Evolutionary conservation across 1,140 invertebrate genomes (phyloP).

Genomic region (Camponotus vicinus): DNA sequence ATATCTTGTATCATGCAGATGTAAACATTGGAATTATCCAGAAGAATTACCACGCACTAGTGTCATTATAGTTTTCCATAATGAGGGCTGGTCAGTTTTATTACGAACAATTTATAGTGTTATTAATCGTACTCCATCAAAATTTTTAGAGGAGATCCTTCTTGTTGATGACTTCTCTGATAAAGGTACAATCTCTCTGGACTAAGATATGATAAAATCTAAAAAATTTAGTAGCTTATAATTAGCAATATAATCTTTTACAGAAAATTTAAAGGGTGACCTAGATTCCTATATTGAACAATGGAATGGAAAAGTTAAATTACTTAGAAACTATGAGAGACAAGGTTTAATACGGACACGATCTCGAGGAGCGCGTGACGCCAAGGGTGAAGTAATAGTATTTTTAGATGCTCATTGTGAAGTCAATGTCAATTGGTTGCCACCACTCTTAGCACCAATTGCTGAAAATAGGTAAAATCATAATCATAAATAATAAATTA

Average conservation of each 20-base stretch:
- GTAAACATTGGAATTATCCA: constrained; percentile 99
- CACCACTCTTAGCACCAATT: constrained; percentile 97
- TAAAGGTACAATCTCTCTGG: constrained; percentile 89
- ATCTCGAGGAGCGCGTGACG: constrained; percentile 96
- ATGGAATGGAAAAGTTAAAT: constrained; percentile 95
- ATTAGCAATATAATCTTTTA: constrained; percentile 70
- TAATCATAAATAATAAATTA: too few species aligned
- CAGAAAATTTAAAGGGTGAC: constrained; percentile 94
- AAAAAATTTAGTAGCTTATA: neutral
- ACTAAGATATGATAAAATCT: neutral
- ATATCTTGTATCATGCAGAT: constrained; percentile 86
- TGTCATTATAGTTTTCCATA: constrained; percentile 99
- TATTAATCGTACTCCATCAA: constrained; percentile 95
- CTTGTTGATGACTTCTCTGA: constrained; percentile 99
- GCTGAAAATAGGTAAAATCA: constrained; percentile 91
- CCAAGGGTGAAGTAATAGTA: constrained; percentile 98
- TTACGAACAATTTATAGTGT: constrained; percentile 99
- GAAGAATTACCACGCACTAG: constrained; percentile 95
- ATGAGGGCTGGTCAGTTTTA: constrained; percentile 98
- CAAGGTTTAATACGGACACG: constrained; percentile 97
- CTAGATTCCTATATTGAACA: constrained; percentile 96
- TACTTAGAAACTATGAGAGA: constrained; percentile 94
- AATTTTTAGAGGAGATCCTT: constrained; percentile 97
- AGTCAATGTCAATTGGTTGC: constrained; percentile 98
- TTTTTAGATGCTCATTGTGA: constrained; percentile 98